Conservation (phyloP, 2,797 vertebrate species). For the Eulemur albifrons region DNA sequence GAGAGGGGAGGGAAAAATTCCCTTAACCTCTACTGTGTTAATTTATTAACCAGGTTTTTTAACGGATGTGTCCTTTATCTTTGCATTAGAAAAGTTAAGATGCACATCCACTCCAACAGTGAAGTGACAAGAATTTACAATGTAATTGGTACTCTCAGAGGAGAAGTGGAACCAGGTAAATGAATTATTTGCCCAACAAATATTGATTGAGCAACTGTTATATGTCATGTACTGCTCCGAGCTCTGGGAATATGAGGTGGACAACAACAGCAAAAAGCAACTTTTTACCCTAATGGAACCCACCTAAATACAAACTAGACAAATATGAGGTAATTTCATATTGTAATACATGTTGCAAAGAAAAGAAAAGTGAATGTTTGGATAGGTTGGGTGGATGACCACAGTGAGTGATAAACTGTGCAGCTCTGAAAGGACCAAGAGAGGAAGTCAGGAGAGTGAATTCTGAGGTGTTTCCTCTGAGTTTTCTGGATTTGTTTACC, state of each 20-base stretch:
- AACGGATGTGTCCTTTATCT: neutral
- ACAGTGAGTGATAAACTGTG: neutral
- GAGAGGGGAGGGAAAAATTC: neutral
- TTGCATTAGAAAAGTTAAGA: constrained; percentile 90
- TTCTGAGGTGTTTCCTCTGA: neutral
- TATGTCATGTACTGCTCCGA: neutral
- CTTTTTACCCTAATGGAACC: neutral
- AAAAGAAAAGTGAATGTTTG: neutral
- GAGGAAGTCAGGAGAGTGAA: neutral
- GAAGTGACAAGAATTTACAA: constrained; percentile 95
- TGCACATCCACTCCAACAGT: constrained; percentile 91
- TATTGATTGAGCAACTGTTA: neutral
- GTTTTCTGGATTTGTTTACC: neutral
- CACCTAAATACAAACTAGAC: neutral
- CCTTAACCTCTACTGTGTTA: neutral
- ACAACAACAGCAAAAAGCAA: neutral
- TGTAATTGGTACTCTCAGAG: constrained; percentile 93
- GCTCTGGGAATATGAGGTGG: neutral
- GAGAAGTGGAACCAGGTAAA: constrained; percentile 93
- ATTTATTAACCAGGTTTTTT: neutral
- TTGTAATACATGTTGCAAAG: neutral
- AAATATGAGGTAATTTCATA: neutral
- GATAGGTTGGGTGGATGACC: too few relatives aligned
- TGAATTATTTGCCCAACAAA: neutral
- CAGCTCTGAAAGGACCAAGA: neutral